Base-by-base conservation (phyloP, 2,888 invertebrate species). In the Oxycera nigricornis region DNA sequence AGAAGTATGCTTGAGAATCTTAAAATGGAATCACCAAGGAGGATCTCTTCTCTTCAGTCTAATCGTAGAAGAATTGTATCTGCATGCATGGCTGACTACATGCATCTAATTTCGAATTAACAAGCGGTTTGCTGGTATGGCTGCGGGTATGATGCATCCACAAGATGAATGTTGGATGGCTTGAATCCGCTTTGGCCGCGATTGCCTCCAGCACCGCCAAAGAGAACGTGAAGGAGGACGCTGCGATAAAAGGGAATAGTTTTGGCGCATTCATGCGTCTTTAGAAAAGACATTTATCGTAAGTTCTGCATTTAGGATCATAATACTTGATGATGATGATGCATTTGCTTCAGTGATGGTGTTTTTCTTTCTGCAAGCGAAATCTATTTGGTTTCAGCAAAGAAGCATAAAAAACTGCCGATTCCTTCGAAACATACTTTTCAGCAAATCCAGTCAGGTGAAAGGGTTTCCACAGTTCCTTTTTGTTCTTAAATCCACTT, bases 51-150 rank as follows among this genome's bases (percentile, higher is more conserved):
- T 46, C 11, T 46, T 17, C 14, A 35, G 11, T 20, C 62, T 62
- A 62, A 62, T 62, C 62, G 62, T 20, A 35, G 62, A 62, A 35
- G 62, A 59, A 59, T 59, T 17, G 59, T 59, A 59, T 59, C 59
- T 59, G 59, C 59, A 59, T 24, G n/a, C n/a, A n/a, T n/a, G n/a
- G n/a, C 14, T 24, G 17, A 6, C 62, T 17, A 39, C 39, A 62
- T 62, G 62, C 62, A 62, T 62, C 62, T 39, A 62, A 62, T 62
- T 62, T 39, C 39, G 62, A 31, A 62, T 62, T 62, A 62, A 35
- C 62, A 62, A 62, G 62, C 62, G 39, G 62, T 39, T 59, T 59
- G 28, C 17, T 50, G 6, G 50, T 24, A 30, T 59, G n/a, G 59
- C 30, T 28, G 30, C 28, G 30, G 28, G 59, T 59, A 59, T 1